These are phyloP conservation scores for Pterocles burchelli DNA, from an alignment of 2,113 vertebrate genomes.

Conservation along the genomic window DNA sequence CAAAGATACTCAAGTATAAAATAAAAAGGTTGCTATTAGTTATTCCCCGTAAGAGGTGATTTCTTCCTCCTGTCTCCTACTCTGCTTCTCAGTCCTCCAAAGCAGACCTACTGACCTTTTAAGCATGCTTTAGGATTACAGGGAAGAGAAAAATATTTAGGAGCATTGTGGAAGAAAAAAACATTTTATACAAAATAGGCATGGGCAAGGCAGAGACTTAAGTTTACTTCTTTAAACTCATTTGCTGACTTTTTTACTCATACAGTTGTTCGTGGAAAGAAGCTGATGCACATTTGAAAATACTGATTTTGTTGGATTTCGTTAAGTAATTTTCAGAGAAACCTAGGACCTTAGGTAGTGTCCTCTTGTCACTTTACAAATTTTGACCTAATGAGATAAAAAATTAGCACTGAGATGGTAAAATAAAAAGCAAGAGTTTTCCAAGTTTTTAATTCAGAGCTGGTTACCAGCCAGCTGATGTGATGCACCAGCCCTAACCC, in stretches of 20 bases:
- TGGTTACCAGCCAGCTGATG: rapidly evolving
- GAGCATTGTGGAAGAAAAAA: not conserved
- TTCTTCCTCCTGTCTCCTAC: not conserved
- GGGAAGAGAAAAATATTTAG: not conserved
- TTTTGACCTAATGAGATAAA: not conserved
- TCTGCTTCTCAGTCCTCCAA: not conserved
- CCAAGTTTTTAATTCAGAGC: not conserved
- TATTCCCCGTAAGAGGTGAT: not conserved
- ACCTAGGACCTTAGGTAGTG: not conserved
- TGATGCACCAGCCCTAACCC: not conserved
- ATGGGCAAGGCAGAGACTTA: not conserved
- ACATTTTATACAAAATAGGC: not conserved
- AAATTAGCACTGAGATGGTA: not conserved
- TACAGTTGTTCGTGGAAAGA: not conserved
- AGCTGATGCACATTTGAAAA: not conserved
- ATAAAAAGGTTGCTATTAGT: not conserved
- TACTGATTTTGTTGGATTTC: not conserved
- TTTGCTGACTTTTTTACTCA: not conserved
- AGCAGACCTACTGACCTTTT: not conserved
- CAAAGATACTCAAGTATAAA: not conserved
- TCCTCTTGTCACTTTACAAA: not conserved
- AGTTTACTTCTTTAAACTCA: not conserved
- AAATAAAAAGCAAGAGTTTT: not conserved
- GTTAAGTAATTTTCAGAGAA: not conserved
- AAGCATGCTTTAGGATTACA: not conserved